Evolutionary conservation across 2,113 vertebrate species (phyloP).

Genomic region (Myotis brandtii): DNA sequence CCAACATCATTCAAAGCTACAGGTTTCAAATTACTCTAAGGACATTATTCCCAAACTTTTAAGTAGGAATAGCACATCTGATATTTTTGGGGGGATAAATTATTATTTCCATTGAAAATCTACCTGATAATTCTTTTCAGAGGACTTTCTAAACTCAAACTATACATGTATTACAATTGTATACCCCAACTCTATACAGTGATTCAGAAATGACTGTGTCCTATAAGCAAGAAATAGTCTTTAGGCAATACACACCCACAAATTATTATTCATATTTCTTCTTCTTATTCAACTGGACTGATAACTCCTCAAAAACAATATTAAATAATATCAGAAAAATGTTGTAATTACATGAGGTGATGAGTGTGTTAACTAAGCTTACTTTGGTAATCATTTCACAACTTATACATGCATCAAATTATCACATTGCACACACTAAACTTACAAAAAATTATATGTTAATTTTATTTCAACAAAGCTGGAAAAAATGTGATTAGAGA

Average conservation of each 20-base stretch:
- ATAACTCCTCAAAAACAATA: neutral
- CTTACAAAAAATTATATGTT: neutral
- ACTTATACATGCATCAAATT: neutral
- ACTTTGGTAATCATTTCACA: neutral
- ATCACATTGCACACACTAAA: neutral
- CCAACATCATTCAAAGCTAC: conserved; percentile 19
- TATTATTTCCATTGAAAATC: conserved; percentile 31
- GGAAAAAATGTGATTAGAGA: neutral
- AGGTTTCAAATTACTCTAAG: conserved; percentile 46
- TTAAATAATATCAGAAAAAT: neutral
- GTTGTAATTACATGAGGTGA: neutral
- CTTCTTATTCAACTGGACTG: neutral
- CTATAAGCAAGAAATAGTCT: neutral
- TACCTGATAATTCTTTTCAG: neutral
- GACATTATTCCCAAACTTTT: conserved; percentile 59
- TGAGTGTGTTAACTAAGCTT: neutral
- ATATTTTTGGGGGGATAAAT: conserved; percentile 59
- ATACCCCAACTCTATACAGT: neutral
- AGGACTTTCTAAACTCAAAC: neutral
- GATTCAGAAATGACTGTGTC: neutral
- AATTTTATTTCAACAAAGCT: neutral
- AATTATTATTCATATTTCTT: neutral
- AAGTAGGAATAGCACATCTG: conserved; percentile 64
- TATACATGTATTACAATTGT: neutral
- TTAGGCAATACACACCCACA: neutral